A percentile compares a stretch with the other conserved stretches of the same genome.
Conservation (phyloP, 1,140 invertebrate species). For the Polypedilum vanderplanki region DNA sequence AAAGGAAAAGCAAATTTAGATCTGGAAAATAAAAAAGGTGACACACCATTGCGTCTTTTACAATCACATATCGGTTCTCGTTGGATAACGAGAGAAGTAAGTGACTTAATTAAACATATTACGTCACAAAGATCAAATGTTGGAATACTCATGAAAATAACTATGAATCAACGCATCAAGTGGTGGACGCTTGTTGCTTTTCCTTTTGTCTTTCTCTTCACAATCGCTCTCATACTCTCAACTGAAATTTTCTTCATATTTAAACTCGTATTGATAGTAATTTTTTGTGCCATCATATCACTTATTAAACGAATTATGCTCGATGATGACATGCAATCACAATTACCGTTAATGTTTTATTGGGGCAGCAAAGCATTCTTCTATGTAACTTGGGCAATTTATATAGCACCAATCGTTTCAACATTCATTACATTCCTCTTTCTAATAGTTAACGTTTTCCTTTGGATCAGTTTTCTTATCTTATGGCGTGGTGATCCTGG, state of each 20-base stretch:
- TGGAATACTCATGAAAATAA: conserved; percentile 49
- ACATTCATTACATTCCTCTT: conserved; percentile 58
- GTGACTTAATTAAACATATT: conserved; percentile 57
- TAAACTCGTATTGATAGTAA: conserved; percentile 66
- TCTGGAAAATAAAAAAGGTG: conserved; percentile 61
- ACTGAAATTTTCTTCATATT: conserved; percentile 60
- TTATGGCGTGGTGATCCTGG: conserved; percentile 85
- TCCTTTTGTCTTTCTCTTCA: conserved; percentile 79
- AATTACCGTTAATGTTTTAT: conserved; percentile 82
- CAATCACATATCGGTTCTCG: conserved; percentile 54
- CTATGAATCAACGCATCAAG: conserved; percentile 66
- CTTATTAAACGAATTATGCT: conserved; percentile 64
- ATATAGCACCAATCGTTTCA: conserved; percentile 64
- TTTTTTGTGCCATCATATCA: conserved; percentile 60
- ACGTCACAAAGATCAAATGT: conserved; percentile 33
- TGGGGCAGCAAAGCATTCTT: conserved; percentile 90
- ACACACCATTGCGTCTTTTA: conserved; percentile 63
- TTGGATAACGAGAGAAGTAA: conserved; percentile 63
- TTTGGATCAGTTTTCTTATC: conserved; percentile 82
- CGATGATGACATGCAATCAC: conserved; percentile 71
- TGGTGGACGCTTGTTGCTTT: conserved; percentile 75
- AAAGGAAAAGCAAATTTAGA: conserved; percentile 62
- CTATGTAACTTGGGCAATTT: conserved; percentile 84
- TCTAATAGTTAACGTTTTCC: conserved; percentile 57
- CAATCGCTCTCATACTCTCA: conserved; percentile 73